Base-by-base conservation (phyloP, 2,888 invertebrate species). In the Enchytraeus crypticus region DNA sequence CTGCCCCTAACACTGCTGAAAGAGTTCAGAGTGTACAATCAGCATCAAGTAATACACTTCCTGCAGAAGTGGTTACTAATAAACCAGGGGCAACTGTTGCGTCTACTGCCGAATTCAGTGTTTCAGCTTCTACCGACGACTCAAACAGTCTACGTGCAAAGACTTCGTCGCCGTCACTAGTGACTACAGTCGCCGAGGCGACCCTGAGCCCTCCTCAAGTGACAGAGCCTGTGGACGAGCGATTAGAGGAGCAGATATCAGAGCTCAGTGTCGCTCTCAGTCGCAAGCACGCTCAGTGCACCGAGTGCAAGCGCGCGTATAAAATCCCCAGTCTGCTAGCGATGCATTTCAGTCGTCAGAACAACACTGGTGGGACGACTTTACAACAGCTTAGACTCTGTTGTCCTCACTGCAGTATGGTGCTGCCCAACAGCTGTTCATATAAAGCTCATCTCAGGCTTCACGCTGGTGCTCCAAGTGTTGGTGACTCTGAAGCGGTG, bases 361-460 rank as follows among this genome's bases (percentile, higher is more conserved):
- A 33, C 30, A 5, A n/a, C n/a, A n/a, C n/a, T n/a, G n/a, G n/a
- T n/a, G n/a, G n/a, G n/a, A n/a, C 30, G 1, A 26, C 32, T 0
- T 11, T 23, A 8, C 21, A 27, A 18, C 4, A 21, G 2, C 1
- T 11, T n/a, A 21, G 29, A n/a, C 21, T 11, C 5, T n/a, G 18
- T 23, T 59, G 59, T 34, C 14, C 11, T 21, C 26, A n/a, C 8
- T 59, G 59, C 53, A 29, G 14, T 29, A 53, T 59, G 29, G 51
- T 59, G 14, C 53, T 59, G 11, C 38, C 53, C 1, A 59, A 59
- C 23, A 18, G 8, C 54, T 64, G 64, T 49, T 60, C 63, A 23
- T 64, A 70, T 33, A 58, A 63, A 34, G 69, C 72, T 32, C 74
- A 74, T 57, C 62, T 83, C 62, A 81, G 85, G 51, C 80, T 85